Conservation (phyloP, 2,113 vertebrate species). For the Crotalus tigris region DNA sequence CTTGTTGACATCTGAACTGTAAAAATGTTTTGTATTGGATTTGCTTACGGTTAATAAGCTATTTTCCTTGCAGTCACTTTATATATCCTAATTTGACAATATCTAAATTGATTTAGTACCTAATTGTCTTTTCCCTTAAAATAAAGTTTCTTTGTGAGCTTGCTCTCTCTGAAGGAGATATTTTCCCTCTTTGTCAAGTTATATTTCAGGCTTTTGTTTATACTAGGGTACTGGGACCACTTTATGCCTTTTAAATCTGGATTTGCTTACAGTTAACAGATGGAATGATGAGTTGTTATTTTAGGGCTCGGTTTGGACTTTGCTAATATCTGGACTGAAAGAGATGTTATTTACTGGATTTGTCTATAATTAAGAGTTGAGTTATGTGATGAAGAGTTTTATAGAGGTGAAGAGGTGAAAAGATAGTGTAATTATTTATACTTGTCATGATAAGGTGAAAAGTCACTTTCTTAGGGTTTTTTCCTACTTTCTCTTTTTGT, state of each 20-base stretch:
- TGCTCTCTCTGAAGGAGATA: not conserved
- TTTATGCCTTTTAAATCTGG: not conserved
- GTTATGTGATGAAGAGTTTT: not conserved
- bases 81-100: not conserved
- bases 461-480: not conserved
- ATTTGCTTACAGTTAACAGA: not conserved
- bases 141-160: not conserved
- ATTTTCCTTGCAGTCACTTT: not conserved
- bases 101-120: not conserved
- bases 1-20: not conserved
- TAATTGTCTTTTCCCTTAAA: not conserved
- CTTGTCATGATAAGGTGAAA: not conserved
- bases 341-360: not conserved
- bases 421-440: not conserved
- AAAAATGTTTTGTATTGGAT: not conserved
- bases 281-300: not conserved
- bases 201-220: not conserved
- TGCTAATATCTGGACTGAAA: not conserved
- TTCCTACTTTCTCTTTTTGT: not conserved
- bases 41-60: not conserved
- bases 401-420: not conserved
- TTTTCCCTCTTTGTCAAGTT: not conserved
- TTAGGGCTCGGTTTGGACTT: not conserved
- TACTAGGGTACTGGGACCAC: not conserved
- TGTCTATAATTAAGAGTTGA: not conserved